Base-by-base conservation (phyloP, 1,140 invertebrate species). In the Epicauta chinensis region DNA sequence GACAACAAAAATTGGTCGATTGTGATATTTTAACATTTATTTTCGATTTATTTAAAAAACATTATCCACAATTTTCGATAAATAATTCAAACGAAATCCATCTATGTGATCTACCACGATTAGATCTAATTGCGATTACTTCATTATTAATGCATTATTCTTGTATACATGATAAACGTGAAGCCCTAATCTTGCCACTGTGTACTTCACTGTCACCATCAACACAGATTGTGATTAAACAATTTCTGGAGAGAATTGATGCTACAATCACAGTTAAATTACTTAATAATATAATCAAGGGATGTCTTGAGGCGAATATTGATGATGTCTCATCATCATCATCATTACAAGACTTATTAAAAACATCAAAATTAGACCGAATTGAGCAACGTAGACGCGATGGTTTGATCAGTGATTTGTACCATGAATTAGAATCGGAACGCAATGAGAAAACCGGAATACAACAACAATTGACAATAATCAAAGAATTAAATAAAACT, bases 91-190 rank as follows among this genome's bases (percentile, higher is more conserved):
- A 57, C 0, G 51, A 57, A 32, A 43, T 62, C 10, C 56, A 62
- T 53, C 37, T 65, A 11, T 52, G 23, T 43, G 59, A 61, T 41
- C 46, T 64, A 35, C 45, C 56, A 10, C 15, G 55, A 11, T 23
- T 23, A 7, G 59, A 69, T 46, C 30, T 68, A 6, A 51, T 55
- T 31, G 41, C 54, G 16, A 41, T 65, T n/a, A 63, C 57, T 38
- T 68, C 66, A 11, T 44, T 70, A 4, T 51, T 70, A 42, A 47
- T 70, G 51, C 64, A 70, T 51, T 68, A 62, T 53, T 61, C 60
- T 12, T 67, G 64, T 58, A 59, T 68, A 36, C 49, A 57, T 36
- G 63, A 68, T 29, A 44, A 59, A 43, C 49, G 59, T 47, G 59
- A 61, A 12, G 53, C 51, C 6, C 54, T 68, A 10, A 68, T 60